phyloP scores from a whole-genome alignment of 1,140 invertebrate species.

The Bradysia coprophila region DNA sequence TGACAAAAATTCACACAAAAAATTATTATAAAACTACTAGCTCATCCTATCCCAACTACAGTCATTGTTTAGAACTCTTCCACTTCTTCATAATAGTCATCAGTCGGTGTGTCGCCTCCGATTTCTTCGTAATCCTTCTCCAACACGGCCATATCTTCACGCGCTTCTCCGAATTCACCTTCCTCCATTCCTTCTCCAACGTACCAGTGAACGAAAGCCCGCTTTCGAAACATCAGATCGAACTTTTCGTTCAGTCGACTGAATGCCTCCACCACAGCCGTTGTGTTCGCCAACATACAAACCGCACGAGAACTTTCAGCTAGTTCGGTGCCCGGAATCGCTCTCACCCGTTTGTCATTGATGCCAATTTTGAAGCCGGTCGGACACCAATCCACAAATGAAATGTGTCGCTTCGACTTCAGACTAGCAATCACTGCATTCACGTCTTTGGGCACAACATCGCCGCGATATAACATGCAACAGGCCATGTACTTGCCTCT shows the following conservation, averaged over 20 bases:
- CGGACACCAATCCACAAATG: constrained; percentile 84
- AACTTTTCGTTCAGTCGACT: constrained; percentile 59
- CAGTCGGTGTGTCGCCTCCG: too few relatives aligned
- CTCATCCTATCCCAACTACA: too few relatives aligned
- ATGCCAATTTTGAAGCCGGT: constrained; percentile 73
- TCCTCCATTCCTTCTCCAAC: constrained; percentile 58
- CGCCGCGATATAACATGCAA: constrained; percentile 52
- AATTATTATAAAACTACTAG: too few relatives aligned
- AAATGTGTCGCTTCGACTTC: constrained; percentile 62
- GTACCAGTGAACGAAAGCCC: constrained; percentile 62
- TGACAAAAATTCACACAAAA: too few relatives aligned
- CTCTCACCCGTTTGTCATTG: constrained; percentile 63
- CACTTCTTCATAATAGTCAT: constrained; percentile 36
- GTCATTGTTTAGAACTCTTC: too few relatives aligned
- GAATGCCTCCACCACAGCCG: constrained; percentile 66
- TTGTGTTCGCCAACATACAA: constrained; percentile 67
- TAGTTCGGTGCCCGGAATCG: constrained; percentile 67
- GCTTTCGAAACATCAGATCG: constrained; percentile 62
- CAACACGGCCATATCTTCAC: constrained; percentile 56
- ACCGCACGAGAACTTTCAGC: constrained; percentile 51
- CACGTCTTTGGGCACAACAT: constrained; percentile 53
- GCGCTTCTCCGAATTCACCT: constrained; percentile 51
- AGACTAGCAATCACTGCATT: constrained; percentile 61
- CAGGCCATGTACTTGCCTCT: constrained; percentile 79
- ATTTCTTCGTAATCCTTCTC: too few relatives aligned